phyloP scores from a whole-genome alignment of 2,113 vertebrate genomes.

The Solea senegalensis region DNA sequence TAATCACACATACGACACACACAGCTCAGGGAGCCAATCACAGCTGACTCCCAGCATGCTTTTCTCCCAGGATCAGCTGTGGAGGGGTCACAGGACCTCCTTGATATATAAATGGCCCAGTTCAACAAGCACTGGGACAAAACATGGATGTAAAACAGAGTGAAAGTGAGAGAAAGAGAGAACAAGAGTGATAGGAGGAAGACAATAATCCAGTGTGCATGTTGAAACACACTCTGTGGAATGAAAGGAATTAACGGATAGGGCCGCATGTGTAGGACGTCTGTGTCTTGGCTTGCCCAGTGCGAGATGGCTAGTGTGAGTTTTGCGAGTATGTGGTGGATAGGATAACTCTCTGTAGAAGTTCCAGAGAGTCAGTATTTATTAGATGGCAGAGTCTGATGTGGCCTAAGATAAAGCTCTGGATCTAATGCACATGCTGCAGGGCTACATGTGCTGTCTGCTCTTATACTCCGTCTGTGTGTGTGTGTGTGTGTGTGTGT shows the following conservation, averaged over 20 bases:
- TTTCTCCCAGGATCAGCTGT: conserved; percentile 65
- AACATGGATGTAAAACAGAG: conserved; percentile 18
- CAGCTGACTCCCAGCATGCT: conserved; percentile 67
- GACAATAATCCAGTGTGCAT: conserved; percentile 42
- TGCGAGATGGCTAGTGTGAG: not conserved
- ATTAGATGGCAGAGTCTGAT: conserved; percentile 41
- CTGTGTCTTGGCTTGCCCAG: conserved; percentile 68
- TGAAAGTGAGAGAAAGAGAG: conserved; percentile 21
- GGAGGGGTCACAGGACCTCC: conserved; percentile 57
- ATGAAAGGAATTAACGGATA: conserved; percentile 78
- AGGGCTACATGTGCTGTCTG: conserved; percentile 46
- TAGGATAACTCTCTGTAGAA: conserved; percentile 12
- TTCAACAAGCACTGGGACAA: conserved; percentile 38
- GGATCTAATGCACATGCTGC: conserved; percentile 41
- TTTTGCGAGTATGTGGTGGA: conserved; percentile 18
- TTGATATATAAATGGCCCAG: conserved; percentile 25
- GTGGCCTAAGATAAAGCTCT: conserved; percentile 25
- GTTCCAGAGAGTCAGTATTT: conserved; percentile 32
- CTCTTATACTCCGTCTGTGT: too few species aligned
- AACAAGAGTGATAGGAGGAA: conserved; percentile 23
- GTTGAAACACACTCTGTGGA: conserved; percentile 76
- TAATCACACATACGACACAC: conserved; percentile 38
- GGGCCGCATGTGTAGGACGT: conserved; percentile 45
- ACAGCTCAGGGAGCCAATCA: conserved; percentile 50
- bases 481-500: not conserved